Percentiles rank a stretch among this genome's conserved stretches.
phyloP scores from a whole-genome alignment of 2,113 vertebrate species.

The Myocastor coypus region DNA sequence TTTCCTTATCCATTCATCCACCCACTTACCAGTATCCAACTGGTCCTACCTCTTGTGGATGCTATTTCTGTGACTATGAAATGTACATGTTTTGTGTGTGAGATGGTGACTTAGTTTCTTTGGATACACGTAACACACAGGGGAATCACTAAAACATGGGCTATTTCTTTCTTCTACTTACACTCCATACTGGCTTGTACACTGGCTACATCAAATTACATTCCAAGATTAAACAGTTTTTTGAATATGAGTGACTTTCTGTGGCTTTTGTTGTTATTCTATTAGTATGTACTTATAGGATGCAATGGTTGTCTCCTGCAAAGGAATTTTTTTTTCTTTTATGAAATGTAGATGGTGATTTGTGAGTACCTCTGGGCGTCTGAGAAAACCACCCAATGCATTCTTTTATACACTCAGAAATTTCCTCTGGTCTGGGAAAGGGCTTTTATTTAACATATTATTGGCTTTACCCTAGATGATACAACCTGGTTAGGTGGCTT shows the following conservation, averaged over 20 bases:
- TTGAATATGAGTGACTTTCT: neutral
- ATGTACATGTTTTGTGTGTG: neutral
- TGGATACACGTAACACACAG: neutral
- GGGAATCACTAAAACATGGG: no score
- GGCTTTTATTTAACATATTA: neutral
- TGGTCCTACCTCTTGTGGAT: neutral
- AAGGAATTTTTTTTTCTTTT: neutral
- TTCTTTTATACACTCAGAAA: no score
- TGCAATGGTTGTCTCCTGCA: neutral
- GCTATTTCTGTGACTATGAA: neutral
- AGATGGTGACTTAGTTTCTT: neutral
- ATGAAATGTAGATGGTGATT: neutral
- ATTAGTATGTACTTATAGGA: neutral
- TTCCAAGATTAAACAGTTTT: neutral
- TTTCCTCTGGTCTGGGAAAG: neutral
- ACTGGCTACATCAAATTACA: neutral
- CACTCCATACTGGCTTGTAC: neutral
- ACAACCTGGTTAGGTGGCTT: fast-evolving
- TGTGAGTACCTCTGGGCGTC: neutral
- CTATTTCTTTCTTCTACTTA: neutral
- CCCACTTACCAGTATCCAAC: neutral
- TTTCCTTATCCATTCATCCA: neutral
- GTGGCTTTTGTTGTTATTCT: neutral
- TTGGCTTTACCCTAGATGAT: neutral
- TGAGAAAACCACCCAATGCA: neutral